Conservation (phyloP, 1,140 invertebrate species). For the Heterodera carotae region DNA sequence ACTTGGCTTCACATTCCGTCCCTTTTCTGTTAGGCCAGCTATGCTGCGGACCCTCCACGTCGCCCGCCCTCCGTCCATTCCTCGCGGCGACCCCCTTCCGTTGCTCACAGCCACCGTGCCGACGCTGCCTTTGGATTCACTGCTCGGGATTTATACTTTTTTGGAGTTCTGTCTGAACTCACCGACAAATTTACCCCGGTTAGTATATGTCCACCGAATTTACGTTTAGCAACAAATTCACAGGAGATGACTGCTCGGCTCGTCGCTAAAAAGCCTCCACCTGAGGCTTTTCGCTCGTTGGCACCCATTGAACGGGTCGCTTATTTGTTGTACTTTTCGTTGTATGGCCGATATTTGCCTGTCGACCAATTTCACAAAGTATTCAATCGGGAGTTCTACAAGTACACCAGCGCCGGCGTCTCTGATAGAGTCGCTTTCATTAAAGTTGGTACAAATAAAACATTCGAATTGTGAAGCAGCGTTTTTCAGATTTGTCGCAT, state of each 20-base stretch:
- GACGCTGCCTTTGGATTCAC: conserved; percentile 16
- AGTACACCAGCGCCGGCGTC: conserved; percentile 37
- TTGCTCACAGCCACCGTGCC: conserved; percentile 8
- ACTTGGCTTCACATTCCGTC: too few relatives aligned
- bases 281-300: conserved; percentile 72
- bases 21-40: not conserved
- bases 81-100: conserved; percentile 15
- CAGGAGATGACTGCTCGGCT: conserved; percentile 24
- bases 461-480: not conserved
- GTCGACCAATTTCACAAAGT: conserved; percentile 42
- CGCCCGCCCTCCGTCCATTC: conserved; percentile 21
- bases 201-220: not conserved
- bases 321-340: conserved; percentile 48
- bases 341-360: conserved; percentile 48
- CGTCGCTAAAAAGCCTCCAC: conserved; percentile 65
- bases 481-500: conserved; percentile 47
- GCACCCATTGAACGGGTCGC: conserved; percentile 44
- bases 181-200: conserved; percentile 28
- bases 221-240: not conserved
- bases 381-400: conserved; percentile 56
- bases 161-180: conserved; percentile 23
- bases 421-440: conserved; percentile 42
- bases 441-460: conserved; percentile 40
- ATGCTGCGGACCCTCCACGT: not conserved
- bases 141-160: conserved; percentile 25